Evolutionary conservation across 2,797 vertebrate species (phyloP), one percentile per base, ranked within the genome.

Genomic region (Myioborus miniatus): DNA sequence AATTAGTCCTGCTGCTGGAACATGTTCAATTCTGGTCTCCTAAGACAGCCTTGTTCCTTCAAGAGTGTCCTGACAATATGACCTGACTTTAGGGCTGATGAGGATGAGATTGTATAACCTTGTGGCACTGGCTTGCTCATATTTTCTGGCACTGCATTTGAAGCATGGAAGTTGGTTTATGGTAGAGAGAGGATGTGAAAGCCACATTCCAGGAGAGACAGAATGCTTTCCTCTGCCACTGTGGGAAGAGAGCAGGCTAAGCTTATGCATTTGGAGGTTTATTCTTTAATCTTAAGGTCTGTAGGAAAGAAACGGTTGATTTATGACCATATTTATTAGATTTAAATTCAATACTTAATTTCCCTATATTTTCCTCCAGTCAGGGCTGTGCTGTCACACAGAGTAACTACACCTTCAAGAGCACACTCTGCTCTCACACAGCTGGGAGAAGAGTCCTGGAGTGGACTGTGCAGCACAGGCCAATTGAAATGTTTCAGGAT

Each of bases 1-100:
- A 88, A 80, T 90, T 94, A 94, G 62, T 49, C 41, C n/a, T 86
- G 76, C 36, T 86, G 15, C 49, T 91, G 62, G 60, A 92, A 82
- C 44, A 10, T 1, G 1, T 74, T 78, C 65, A 46, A 0, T 34
- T 5, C 0, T 1, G 1, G 23, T 83, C 78, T 95, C 75, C 30
- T 65, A 74, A 86, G 88, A 74, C 53, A 83, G 14, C 8, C 23
- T 49, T 60, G 34, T 6, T 87, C 53, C 65, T 89, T 71, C 65
- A 63, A 58, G 39, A 59, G 9, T n/a, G 69, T 87, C 41, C 69
- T 89, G 84, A 47, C 69, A 78, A 34, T 41, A 21, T 2, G 8
- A 41, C 49, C 43, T 24, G 36, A 63, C 37, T 78, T 71, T 43
- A 37, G 44, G 11, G 17, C 49, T 44, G 71, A 53, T 3, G 2